Evolutionary conservation across 2,113 vertebrate genomes (phyloP), one percentile per base, ranked within the genome.

Genomic region (Forbesichthys agassizii): DNA sequence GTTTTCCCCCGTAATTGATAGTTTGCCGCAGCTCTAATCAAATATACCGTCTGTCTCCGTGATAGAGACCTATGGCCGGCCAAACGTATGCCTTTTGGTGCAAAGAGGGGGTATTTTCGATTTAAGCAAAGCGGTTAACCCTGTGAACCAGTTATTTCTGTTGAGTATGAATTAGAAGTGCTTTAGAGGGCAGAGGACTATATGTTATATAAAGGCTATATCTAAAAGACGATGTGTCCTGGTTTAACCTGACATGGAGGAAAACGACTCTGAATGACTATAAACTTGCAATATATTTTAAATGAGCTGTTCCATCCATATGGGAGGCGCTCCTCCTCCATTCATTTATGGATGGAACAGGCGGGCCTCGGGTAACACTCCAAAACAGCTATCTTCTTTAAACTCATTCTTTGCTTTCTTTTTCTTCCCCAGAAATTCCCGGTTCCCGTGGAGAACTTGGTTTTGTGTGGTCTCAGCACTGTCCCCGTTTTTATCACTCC

Each of bases 381-480:
- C 58, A 61, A 66, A 86, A 83, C 71, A 77, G 75, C 71, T 77
- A 79, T 84, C 88, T 79, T 84, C 68, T 60, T 71, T 68, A 80
- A 59, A 80, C 74, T 56, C 74, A 83, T 81, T 77, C 81, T 82
- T 74, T 68, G 61, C 71, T 86, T 95, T 94, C 93, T 92, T 93
- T 93, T 93, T 85, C 52, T 69, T 54, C 74, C 48, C 62, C 64
- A 49, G 53, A 75, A 81, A 81, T 65, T 53, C 74, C 78, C 68
- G 83, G 90, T 92, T 94, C 94, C 93, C 91, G 94, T 90, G 87
- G 94, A 89, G 93, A 80, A 75, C 87, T 86, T 90, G 93, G 93
- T 92, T 95, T 94, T 98, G 97, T 98, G 97, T 97, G 95, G 95
- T 94, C 96, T 91, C 79, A 81, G 89, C 91, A 88, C 93, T 90